These are phyloP conservation scores for Heliconius erato DNA, from an alignment of 2,888 invertebrate genomes.

Conservation along the genomic window DNA sequence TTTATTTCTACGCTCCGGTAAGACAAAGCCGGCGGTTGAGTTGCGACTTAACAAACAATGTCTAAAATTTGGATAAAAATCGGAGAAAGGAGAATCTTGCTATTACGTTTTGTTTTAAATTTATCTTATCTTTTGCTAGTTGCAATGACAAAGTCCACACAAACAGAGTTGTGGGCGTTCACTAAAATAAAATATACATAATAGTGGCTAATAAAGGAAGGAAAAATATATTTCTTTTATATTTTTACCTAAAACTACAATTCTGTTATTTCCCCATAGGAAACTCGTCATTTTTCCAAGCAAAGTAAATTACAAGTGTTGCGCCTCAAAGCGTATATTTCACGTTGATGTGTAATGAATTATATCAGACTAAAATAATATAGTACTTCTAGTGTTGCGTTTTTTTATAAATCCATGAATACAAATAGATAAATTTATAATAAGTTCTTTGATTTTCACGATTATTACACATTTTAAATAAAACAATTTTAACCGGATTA, in stretches of 20 bases:
- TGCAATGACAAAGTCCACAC: not conserved
- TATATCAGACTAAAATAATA: not conserved
- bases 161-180: too few relatives aligned
- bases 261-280: constrained; percentile 17
- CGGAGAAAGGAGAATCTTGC: not conserved
- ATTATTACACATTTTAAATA: too few relatives aligned
- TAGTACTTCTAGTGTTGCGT: not conserved
- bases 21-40: not conserved
- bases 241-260: constrained; percentile 8
- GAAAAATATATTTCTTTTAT: not conserved
- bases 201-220: not conserved
- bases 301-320: constrained; percentile 14
- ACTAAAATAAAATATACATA: not conserved
- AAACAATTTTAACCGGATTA: too few relatives aligned
- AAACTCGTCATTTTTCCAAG: constrained; percentile 11
- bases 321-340: constrained; percentile 20
- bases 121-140: not conserved
- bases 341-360: not conserved
- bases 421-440: too few relatives aligned
- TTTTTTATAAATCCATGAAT: too few relatives aligned
- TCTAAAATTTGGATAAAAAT: not conserved
- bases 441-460: too few relatives aligned
- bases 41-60: not conserved
- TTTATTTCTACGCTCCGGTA: not conserved
- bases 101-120: not conserved